phyloP scores from a whole-genome alignment of 2,797 vertebrate species.

The Micromesistius poutassou region DNA sequence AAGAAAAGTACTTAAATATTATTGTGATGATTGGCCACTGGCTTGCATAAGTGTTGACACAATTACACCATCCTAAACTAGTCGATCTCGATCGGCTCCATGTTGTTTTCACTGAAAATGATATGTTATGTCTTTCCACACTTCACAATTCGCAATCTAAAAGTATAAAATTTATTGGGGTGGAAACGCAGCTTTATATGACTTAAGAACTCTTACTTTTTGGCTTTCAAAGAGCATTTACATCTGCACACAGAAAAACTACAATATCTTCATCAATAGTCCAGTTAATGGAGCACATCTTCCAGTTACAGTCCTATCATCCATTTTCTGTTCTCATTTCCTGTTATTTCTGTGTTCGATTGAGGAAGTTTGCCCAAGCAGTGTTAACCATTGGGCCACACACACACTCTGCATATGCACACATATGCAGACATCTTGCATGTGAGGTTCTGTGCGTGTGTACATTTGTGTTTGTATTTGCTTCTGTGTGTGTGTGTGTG shows the following conservation, averaged over 20 bases:
- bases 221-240: neutral
- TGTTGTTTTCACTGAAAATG: neutral
- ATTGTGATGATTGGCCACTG: neutral
- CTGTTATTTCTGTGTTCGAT: constrained; percentile 19
- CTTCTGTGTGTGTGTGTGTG: neutral
- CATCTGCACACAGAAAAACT: neutral
- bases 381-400: constrained; percentile 25
- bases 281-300: constrained; percentile 19
- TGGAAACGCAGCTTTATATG: neutral
- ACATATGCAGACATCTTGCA: no score
- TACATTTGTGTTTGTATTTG: no score
- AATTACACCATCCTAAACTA: neutral
- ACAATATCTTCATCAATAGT: constrained; percentile 5
- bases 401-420: no score
- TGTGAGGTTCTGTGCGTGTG: no score
- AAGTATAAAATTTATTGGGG: neutral
- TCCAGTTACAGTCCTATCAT: constrained; percentile 21
- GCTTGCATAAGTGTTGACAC: neutral
- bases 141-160: neutral
- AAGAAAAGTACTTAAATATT: neutral
- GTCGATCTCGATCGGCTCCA: neutral
- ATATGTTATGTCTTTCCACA: neutral
- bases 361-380: constrained; percentile 9
- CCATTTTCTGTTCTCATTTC: constrained; percentile 44
- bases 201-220: neutral